These are phyloP conservation scores for Ormia ochracea DNA, from an alignment of 2,888 invertebrate species.

Conservation along the genomic window DNA sequence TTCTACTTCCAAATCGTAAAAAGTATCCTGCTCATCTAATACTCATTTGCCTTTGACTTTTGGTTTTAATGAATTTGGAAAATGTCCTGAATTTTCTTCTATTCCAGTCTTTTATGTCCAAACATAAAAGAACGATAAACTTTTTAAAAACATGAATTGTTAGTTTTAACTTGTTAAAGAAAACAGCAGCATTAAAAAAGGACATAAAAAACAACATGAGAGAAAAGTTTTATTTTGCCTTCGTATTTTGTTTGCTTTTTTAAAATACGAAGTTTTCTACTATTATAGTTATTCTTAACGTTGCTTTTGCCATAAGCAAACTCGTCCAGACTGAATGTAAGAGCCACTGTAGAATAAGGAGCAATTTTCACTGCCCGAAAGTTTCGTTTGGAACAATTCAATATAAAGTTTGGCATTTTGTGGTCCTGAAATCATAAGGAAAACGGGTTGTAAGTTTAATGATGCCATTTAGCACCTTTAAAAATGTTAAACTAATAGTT, in stretches of 20 bases:
- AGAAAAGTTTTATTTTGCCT: constrained; percentile 52
- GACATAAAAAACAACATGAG: neutral
- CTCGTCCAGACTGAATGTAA: constrained; percentile 6
- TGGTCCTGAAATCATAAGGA: constrained; percentile 58
- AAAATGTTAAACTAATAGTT: constrained; percentile 53
- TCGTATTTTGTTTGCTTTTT: constrained; percentile 45
- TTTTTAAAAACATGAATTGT: constrained; percentile 63
- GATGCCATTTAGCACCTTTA: constrained; percentile 61
- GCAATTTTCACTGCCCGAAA: constrained; percentile 12
- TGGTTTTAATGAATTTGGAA: constrained; percentile 3
- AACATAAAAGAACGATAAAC: constrained; percentile 56
- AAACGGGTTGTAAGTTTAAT: constrained; percentile 59
- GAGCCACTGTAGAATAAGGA: constrained; percentile 19
- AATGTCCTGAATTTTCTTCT: neutral
- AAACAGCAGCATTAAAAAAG: constrained; percentile 22
- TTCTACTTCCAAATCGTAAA: too few relatives aligned
- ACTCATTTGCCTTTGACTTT: constrained; percentile 2
- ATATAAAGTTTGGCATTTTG: constrained; percentile 60
- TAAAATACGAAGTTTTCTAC: constrained; percentile 52
- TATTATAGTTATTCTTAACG: constrained; percentile 38
- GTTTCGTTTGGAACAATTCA: constrained; percentile 56
- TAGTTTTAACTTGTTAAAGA: constrained; percentile 57
- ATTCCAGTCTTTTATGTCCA: constrained; percentile 12
- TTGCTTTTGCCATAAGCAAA: constrained; percentile 21
- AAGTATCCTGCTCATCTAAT: too few relatives aligned